Base-by-base conservation (phyloP, 2,113 vertebrate genomes). In the Microcebus jonahi region DNA sequence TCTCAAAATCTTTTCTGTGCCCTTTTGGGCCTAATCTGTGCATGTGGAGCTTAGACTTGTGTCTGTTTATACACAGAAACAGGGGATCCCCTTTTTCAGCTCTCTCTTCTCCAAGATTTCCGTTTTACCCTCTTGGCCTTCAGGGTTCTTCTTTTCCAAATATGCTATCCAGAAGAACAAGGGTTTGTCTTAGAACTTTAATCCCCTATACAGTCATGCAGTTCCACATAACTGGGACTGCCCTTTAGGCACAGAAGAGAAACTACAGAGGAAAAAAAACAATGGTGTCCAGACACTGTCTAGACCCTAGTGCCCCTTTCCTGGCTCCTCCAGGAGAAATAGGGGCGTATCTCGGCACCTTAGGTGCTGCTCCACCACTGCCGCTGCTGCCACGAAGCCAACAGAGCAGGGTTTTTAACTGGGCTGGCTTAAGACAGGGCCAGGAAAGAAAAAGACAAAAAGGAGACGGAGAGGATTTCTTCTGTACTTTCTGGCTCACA, bases 331-430 rank as follows among this genome's bases (percentile, higher is more conserved):
- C 65, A 18, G 5, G 29, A 53, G 79, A 42, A 39, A 17, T 27
- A 1, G 10, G 31, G 20, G 68, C 34, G 36, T n/a, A 1, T 18
- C 36, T 63, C 61, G 10, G n/a, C 8, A 31, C 61, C n/a, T 34
- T 9, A 17, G 17, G 70, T 2, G 65, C 8, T 21, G 0, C 4
- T 8, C 67, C 53, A 21, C 1, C 0, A 39, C 39, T 21, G 14
- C 53, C 2, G 0, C 50, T 10, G 10, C 34, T 21, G 36, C 50
- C 31, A 36, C 9, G 48, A 48, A 1, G 1, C 45, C 31, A 45
- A 36, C 36, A 9, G 3, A 11, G 29, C 8, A 75, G 57, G 57
- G 27, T 34, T 25, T 73, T 50, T 31, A 53, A 45, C 25, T 9
- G 8, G 39, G 65, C 65, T 86, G 31, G 45, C 23, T 48, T 6